Percentiles rank a stretch among this genome's conserved stretches.
Evolutionary conservation across 2,888 invertebrate genomes (phyloP).

Genomic region (Disparrhopalites patrizii): DNA sequence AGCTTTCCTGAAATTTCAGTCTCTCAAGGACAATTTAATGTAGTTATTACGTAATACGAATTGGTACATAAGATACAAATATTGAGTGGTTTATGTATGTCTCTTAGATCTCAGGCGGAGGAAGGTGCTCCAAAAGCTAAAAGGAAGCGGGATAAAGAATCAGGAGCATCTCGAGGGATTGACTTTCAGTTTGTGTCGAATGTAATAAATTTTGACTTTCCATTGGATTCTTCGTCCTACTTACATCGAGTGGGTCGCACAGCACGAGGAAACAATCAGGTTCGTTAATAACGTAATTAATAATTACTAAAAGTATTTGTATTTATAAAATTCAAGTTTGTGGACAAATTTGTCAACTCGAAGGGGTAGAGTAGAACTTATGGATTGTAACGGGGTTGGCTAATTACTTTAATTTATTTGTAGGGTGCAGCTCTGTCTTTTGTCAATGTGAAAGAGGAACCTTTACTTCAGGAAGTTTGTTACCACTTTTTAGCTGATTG

Average conservation of each 20-base stretch:
- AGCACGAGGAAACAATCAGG: constrained; percentile 78
- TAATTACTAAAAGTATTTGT: too few species aligned
- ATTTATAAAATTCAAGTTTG: too few species aligned
- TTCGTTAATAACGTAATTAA: too few species aligned
- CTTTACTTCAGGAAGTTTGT: constrained; percentile 56
- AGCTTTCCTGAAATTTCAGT: background rate
- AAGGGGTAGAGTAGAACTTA: too few species aligned
- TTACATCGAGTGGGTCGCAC: constrained; percentile 94
- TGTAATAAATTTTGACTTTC: constrained; percentile 98
- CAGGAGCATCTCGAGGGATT: constrained; percentile 92
- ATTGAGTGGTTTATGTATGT: too few species aligned
- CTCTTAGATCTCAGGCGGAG: constrained; percentile 8
- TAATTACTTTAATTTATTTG: constrained; percentile 45
- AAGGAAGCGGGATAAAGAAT: constrained; percentile 81
- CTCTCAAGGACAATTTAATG: background rate
- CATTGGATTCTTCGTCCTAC: constrained; percentile 80
- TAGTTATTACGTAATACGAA: too few species aligned
- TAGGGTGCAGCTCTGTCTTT: constrained; percentile 84
- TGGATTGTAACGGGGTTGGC: too few species aligned
- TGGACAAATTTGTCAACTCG: too few species aligned
- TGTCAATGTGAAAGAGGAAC: constrained; percentile 73
- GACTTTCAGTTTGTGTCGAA: constrained; percentile 97
- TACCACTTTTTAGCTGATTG: background rate
- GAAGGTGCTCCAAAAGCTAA: constrained; percentile 49
- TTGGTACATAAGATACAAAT: too few species aligned